phyloP scores from a whole-genome alignment of 2,113 vertebrate species.

The Scomber scombrus region DNA sequence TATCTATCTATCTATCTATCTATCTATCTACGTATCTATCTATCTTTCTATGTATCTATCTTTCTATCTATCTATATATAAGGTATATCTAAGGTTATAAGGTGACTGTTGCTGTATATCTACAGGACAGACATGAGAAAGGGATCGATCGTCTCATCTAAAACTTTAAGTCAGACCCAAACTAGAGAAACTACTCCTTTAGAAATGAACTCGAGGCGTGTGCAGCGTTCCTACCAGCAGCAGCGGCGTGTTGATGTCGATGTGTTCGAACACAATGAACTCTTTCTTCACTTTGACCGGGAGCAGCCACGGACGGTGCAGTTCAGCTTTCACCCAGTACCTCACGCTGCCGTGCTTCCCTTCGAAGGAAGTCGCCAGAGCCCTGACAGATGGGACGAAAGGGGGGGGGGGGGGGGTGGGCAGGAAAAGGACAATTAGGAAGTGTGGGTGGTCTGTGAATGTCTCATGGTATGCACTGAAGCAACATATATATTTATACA shows the following conservation, averaged over 20 bases:
- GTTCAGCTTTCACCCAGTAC: slow-evolving; percentile 98
- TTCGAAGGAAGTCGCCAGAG: slow-evolving; percentile 99
- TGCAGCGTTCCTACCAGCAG: slow-evolving; percentile 91
- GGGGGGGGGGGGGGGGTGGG: slow-evolving; percentile 10
- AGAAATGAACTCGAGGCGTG: neutral
- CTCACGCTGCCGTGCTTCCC: slow-evolving; percentile 98
- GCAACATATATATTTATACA: too few relatives aligned
- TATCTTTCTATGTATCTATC: too few relatives aligned
- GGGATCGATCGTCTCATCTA: too few relatives aligned
- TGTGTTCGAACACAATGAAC: slow-evolving; percentile 99
- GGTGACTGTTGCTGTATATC: too few relatives aligned
- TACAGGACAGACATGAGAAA: too few relatives aligned
- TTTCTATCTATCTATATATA: too few relatives aligned
- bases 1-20: too few relatives aligned
- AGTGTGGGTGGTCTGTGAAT: slow-evolving; percentile 22
- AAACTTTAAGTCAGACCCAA: too few relatives aligned
- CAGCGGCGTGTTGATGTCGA: slow-evolving; percentile 99
- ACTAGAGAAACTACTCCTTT: neutral
- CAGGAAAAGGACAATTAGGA: neutral
- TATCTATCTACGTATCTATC: too few relatives aligned
- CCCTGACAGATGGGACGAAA: slow-evolving; percentile 85
- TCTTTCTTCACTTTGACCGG: slow-evolving; percentile 99
- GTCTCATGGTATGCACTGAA: too few relatives aligned
- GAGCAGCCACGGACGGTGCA: slow-evolving; percentile 97
- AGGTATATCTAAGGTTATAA: too few relatives aligned